A percentile compares a stretch with the other conserved stretches of the same genome.
These are phyloP conservation scores for Melanerpes formicivorus DNA, from an alignment of 2,113 vertebrate species.

Conservation along the genomic window DNA sequence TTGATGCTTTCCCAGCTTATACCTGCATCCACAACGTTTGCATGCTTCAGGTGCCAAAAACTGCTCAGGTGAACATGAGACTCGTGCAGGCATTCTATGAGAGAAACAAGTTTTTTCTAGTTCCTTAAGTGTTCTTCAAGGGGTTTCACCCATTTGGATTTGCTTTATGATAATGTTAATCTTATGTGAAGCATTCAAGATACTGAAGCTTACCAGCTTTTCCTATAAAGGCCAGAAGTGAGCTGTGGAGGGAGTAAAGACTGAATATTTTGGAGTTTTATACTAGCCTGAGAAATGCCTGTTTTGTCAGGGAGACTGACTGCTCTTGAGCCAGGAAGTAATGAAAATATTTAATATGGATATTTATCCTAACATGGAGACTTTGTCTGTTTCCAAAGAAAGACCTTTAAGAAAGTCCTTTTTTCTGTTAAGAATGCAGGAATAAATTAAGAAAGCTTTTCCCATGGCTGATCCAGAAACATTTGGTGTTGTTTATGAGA, in stretches of 20 bases:
- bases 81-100: background rate
- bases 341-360: background rate
- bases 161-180: background rate
- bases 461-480: background rate
- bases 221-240: background rate
- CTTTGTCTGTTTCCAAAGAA: background rate
- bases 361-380: background rate
- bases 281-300: background rate
- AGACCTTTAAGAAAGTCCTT: background rate
- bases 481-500: background rate
- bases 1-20: background rate
- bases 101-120: background rate
- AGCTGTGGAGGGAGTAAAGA: background rate
- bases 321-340: background rate
- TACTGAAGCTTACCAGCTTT: background rate
- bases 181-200: background rate
- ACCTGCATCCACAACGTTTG: background rate
- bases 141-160: background rate
- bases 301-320: background rate
- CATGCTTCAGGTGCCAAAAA: background rate
- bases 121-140: background rate
- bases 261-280: background rate
- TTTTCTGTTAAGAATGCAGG: background rate
- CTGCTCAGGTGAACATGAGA: background rate
- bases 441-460: background rate